These are phyloP conservation scores for Acholoe squamosa DNA, from an alignment of 2,888 invertebrate genomes.

Conservation along the genomic window DNA sequence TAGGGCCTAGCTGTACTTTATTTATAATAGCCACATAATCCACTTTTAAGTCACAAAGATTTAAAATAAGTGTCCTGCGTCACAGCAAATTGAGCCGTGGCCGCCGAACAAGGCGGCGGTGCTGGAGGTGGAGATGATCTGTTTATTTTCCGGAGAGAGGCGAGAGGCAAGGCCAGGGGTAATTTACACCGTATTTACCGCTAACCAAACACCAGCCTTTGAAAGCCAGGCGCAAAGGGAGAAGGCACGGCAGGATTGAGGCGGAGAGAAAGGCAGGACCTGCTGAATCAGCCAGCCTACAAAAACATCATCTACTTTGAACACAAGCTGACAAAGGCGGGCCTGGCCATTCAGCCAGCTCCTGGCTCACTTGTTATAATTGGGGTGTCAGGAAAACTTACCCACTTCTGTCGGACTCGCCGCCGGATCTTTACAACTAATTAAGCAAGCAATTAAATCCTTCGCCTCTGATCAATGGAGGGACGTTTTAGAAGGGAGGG, in stretches of 20 bases:
- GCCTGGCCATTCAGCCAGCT: neutral
- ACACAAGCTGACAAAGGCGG: constrained; percentile 54
- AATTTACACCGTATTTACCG: constrained; percentile 57
- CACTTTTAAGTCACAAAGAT: constrained; percentile 54
- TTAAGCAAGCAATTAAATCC: constrained; percentile 57
- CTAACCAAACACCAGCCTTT: constrained; percentile 47
- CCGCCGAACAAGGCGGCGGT: neutral
- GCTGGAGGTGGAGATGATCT: constrained; percentile 24
- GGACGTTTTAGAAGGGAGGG: neutral
- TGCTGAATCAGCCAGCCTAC: neutral
- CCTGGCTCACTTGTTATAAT: constrained; percentile 52
- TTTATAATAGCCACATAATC: constrained; percentile 45
- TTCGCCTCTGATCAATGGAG: constrained; percentile 49
- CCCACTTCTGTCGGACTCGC: constrained; percentile 36
- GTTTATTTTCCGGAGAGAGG: constrained; percentile 34
- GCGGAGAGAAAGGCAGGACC: neutral
- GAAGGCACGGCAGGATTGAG: constrained; percentile 16
- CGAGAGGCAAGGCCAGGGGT: neutral
- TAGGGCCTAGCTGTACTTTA: constrained; percentile 15
- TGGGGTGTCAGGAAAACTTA: constrained; percentile 56
- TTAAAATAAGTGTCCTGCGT: constrained; percentile 34
- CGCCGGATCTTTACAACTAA: constrained; percentile 54
- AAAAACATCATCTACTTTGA: constrained; percentile 59
- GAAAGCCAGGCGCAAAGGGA: constrained; percentile 29
- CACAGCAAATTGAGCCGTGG: constrained; percentile 42